Evolutionary conservation across 2,888 invertebrate species (phyloP).

Genomic region (Acrobasis suavella): DNA sequence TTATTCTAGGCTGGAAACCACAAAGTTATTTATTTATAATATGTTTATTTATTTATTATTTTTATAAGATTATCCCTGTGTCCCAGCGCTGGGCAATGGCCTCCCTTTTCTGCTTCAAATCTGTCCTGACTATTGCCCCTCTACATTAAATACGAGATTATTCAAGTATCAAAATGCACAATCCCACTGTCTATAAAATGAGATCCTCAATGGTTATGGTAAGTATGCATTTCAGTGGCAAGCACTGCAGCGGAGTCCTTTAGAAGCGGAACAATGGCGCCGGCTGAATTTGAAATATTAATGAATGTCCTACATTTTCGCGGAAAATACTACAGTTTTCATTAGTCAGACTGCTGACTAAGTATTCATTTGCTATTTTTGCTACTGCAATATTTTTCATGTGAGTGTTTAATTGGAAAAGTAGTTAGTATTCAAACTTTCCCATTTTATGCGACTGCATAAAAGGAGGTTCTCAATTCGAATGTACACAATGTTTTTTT

Average conservation of each 20-base stretch:
- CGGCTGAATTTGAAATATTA: slow-evolving; percentile 21
- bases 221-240: slow-evolving; percentile 18
- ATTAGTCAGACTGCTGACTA: not conserved
- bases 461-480: too few relatives aligned
- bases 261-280: slow-evolving; percentile 14
- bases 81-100: too few relatives aligned
- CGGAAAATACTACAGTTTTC: slow-evolving; percentile 18
- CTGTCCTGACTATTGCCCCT: too few relatives aligned
- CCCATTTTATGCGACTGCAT: too few relatives aligned
- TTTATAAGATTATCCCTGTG: too few relatives aligned
- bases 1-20: too few relatives aligned
- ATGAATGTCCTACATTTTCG: slow-evolving; percentile 21
- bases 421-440: too few relatives aligned
- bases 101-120: too few relatives aligned
- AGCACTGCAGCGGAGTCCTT: slow-evolving; percentile 10
- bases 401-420: not conserved
- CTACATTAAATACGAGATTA: too few relatives aligned
- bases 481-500: too few relatives aligned
- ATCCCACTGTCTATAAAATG: slow-evolving; percentile 4
- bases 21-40: too few relatives aligned
- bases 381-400: not conserved
- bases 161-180: not conserved
- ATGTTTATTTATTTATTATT: too few relatives aligned
- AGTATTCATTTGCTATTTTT: not conserved
- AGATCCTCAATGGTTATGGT: slow-evolving; percentile 10